phyloP scores from a whole-genome alignment of 2,113 vertebrate genomes.

The Carettochelys insculpta region DNA sequence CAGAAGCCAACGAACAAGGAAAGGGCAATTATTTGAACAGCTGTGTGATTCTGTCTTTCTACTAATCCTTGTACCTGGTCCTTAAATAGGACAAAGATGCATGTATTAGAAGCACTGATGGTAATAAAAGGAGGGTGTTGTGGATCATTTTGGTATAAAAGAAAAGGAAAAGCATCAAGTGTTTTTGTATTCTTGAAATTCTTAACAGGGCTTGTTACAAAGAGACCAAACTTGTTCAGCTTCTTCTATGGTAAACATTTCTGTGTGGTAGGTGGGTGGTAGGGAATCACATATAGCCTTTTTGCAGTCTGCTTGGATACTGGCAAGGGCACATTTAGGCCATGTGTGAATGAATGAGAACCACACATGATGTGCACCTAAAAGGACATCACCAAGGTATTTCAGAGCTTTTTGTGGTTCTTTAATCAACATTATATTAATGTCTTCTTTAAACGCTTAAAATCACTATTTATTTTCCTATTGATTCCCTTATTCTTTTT shows the following conservation, averaged over 20 bases:
- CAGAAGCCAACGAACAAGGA: not conserved
- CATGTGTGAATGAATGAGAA: conserved; percentile 73
- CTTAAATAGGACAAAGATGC: not conserved
- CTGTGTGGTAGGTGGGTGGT: not conserved
- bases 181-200: conserved; percentile 67
- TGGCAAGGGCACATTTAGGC: conserved; percentile 72
- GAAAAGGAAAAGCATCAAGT: conserved; percentile 59
- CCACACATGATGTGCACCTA: conserved; percentile 76
- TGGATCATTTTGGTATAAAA: conserved; percentile 34
- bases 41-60: not conserved
- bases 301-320: conserved; percentile 54
- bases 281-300: conserved; percentile 23
- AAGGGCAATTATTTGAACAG: not conserved
- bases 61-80: not conserved
- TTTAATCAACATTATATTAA: conserved; percentile 75
- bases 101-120: not conserved
- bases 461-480: conserved; percentile 72
- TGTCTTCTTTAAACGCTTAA: conserved; percentile 75
- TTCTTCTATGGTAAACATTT: conserved; percentile 71
- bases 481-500: conserved; percentile 66
- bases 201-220: conserved; percentile 68
- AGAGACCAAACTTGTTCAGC: conserved; percentile 59
- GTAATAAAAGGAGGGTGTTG: conserved; percentile 52
- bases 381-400: conserved; percentile 74
- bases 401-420: conserved; percentile 73